Percentiles rank a stretch among this genome's conserved stretches.
Conservation (phyloP, 2,113 vertebrate species). For the Nesospiza acunhae region DNA sequence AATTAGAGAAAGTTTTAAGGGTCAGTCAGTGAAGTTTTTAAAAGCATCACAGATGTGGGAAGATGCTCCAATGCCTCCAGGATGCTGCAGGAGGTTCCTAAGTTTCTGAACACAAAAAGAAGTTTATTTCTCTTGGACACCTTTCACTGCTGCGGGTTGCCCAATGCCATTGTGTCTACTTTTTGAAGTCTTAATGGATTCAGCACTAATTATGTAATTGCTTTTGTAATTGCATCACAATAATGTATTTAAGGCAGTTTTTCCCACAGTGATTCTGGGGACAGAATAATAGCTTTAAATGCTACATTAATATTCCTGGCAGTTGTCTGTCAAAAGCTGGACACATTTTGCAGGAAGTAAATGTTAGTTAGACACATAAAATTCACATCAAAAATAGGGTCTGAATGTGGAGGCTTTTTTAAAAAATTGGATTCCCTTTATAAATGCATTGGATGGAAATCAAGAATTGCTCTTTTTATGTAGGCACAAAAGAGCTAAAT, state of each 20-base stretch:
- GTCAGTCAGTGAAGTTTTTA: neutral
- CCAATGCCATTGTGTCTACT: too few relatives aligned
- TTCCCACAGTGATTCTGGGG: neutral
- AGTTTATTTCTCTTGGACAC: rapidly evolving
- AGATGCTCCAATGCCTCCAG: neutral
- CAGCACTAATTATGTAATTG: neutral
- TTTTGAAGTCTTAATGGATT: neutral
- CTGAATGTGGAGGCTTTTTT: neutral
- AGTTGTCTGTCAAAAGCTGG: neutral
- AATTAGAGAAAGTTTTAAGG: neutral
- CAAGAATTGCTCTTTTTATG: neutral
- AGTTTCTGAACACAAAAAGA: neutral
- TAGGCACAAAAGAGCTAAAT: neutral
- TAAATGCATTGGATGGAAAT: neutral
- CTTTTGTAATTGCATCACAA: neutral
- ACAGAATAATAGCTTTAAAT: neutral
- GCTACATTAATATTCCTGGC: neutral
- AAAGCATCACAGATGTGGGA: neutral
- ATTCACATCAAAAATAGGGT: neutral
- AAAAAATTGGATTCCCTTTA: rapidly evolving
- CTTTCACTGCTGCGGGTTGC: neutral
- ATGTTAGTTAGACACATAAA: neutral
- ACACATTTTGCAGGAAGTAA: neutral
- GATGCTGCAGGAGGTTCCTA: neutral
- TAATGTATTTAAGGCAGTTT: neutral